phyloP scores from a whole-genome alignment of 2,113 vertebrate species.

The Polypterus senegalus region DNA sequence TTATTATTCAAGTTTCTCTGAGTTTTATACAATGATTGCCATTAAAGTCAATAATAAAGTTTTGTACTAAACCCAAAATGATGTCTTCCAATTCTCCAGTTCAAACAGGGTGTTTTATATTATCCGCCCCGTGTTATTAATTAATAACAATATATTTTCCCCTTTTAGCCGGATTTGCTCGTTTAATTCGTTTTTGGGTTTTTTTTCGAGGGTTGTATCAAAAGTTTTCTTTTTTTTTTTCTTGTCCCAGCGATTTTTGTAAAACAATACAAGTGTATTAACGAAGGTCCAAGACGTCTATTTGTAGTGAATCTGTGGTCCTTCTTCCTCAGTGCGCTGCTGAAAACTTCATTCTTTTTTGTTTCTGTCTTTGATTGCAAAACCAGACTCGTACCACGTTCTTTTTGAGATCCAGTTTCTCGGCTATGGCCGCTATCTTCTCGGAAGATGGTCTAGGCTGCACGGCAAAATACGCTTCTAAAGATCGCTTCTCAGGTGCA shows the following conservation, averaged over 20 bases:
- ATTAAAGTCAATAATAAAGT: constrained; percentile 24
- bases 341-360: constrained; percentile 92
- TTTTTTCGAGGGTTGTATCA: constrained; percentile 12
- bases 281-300: background rate
- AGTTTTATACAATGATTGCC: constrained; percentile 57
- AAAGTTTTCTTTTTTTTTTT: constrained; percentile 1
- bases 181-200: background rate
- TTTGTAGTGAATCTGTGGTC: background rate
- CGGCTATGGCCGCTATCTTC: constrained; percentile 83
- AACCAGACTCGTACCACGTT: constrained; percentile 89
- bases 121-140: no score
- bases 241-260: constrained; percentile 11
- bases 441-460: constrained; percentile 82
- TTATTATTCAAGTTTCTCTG: constrained; percentile 26
- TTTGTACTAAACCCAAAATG: background rate
- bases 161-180: background rate
- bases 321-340: constrained; percentile 62
- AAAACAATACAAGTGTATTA: background rate
- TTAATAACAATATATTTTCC: no score
- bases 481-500: constrained; percentile 76
- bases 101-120: no score
- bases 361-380: constrained; percentile 88
- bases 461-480: constrained; percentile 82
- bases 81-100: no score
- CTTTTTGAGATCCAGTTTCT: constrained; percentile 89